Percentiles rank a stretch among this genome's conserved stretches.
Conservation (phyloP, 2,797 vertebrate species). For the Sparus aurata region DNA sequence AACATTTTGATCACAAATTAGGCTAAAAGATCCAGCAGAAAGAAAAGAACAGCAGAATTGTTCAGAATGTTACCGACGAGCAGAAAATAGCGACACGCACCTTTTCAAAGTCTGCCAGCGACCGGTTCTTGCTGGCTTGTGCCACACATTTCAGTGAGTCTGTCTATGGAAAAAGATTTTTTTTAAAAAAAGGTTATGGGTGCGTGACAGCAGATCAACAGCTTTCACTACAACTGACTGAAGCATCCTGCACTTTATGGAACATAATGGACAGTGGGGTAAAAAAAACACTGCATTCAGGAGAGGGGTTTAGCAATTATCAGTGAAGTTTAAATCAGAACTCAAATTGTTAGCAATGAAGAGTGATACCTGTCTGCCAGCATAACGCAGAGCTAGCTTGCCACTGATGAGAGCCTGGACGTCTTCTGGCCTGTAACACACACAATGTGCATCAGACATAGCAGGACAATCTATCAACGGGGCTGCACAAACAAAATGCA, state of each 20-base stretch:
- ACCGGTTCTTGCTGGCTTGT: slow-evolving; percentile 98
- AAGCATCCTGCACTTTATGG: neutral
- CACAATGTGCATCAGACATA: slow-evolving; percentile 1
- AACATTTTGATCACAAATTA: neutral
- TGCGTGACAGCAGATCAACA: neutral
- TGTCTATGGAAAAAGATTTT: slow-evolving; percentile 83
- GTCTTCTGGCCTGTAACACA: slow-evolving; percentile 91
- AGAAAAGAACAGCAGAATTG: neutral
- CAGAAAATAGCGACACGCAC: slow-evolving; percentile 76
- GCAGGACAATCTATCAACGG: neutral
- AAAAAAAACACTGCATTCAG: too few species aligned
- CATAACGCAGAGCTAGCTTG: slow-evolving; percentile 95
- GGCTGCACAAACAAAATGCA: neutral
- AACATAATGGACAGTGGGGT: too few species aligned
- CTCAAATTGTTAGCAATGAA: neutral
- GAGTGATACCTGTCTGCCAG: slow-evolving; percentile 93
- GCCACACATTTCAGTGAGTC: slow-evolving; percentile 98
- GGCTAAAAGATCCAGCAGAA: too few species aligned
- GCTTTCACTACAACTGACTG: neutral
- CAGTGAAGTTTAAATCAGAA: neutral
- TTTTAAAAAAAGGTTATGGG: neutral
- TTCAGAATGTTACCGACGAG: neutral
- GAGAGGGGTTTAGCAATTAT: neutral
- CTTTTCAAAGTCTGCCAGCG: slow-evolving; percentile 98
- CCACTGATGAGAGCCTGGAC: slow-evolving; percentile 96